Percentiles rank a stretch among this genome's conserved stretches.
Evolutionary conservation across 2,888 invertebrate species (phyloP).

Genomic region (Mimumesa dahlbomi): DNA sequence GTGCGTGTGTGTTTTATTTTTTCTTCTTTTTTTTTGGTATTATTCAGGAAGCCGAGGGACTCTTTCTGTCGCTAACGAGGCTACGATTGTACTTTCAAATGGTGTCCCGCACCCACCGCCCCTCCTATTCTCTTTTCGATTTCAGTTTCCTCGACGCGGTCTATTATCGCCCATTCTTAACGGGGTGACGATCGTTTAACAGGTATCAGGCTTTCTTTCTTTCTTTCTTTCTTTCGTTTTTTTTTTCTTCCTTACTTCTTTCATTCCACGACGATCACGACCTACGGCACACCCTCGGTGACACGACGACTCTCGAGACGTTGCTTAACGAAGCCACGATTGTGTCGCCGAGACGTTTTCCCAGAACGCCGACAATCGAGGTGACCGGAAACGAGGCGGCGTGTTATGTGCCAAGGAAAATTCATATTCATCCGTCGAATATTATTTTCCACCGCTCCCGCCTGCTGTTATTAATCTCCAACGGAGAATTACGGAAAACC

Average conservation of each 20-base stretch:
- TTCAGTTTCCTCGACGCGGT: neutral
- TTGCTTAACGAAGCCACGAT: conserved; percentile 38
- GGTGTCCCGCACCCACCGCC: neutral
- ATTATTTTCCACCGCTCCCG: no score
- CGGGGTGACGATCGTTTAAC: neutral
- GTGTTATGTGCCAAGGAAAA: no score
- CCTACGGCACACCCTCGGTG: neutral
- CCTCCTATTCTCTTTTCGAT: no score
- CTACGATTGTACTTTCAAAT: conserved; percentile 30
- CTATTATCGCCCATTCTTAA: conserved; percentile 17
- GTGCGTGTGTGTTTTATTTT: no score
- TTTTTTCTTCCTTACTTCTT: neutral
- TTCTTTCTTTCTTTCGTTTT: neutral
- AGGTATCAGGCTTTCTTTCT: no score
- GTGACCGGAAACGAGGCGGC: no score
- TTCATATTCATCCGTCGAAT: no score
- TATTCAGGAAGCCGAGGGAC: neutral
- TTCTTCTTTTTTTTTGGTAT: no score
- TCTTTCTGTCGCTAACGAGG: conserved; percentile 1
- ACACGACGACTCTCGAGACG: neutral
- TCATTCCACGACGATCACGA: neutral
- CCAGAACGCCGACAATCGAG: no score
- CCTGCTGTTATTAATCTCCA: no score
- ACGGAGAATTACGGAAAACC: neutral
- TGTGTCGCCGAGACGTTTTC: conserved; percentile 14